Percentiles rank a stretch among this genome's conserved stretches.
phyloP scores from a whole-genome alignment of 1,140 invertebrate genomes.

The Whitmania pigra region DNA sequence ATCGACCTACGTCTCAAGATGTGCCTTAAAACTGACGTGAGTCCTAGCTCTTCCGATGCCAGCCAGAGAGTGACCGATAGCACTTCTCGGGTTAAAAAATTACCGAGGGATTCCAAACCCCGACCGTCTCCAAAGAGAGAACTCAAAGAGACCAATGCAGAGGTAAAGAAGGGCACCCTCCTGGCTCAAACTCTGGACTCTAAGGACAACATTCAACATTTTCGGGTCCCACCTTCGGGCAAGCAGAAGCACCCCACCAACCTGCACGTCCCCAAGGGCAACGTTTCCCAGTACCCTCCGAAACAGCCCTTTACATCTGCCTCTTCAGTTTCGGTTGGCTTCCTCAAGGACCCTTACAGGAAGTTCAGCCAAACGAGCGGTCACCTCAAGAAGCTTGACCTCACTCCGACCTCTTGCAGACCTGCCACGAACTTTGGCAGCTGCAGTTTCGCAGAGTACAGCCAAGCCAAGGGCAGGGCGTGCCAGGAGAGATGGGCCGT shows the following conservation, averaged over 20 bases:
- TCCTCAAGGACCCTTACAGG: not conserved
- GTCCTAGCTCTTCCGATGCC: not conserved
- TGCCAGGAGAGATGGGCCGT: not conserved
- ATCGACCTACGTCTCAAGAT: not conserved
- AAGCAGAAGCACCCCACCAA: not conserved
- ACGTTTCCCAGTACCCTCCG: not conserved
- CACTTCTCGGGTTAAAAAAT: not conserved
- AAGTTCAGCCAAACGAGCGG: slow-evolving; percentile 2
- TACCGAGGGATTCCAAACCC: not conserved
- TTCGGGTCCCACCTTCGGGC: no score
- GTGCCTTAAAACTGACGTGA: not conserved
- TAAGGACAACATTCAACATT: not conserved
- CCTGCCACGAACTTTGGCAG: not conserved
- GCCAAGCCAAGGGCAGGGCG: not conserved
- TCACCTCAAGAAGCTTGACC: not conserved
- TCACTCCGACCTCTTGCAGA: no score
- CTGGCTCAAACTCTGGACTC: not conserved
- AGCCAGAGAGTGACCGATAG: not conserved
- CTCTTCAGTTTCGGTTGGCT: not conserved
- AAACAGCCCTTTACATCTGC: not conserved
- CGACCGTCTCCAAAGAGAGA: not conserved
- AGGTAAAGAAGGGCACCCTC: not conserved
- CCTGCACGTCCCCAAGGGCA: not conserved
- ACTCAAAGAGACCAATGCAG: not conserved
- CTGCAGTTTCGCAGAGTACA: not conserved